phyloP scores from a whole-genome alignment of 1,140 invertebrate genomes.

The Neodiprion lecontei region DNA sequence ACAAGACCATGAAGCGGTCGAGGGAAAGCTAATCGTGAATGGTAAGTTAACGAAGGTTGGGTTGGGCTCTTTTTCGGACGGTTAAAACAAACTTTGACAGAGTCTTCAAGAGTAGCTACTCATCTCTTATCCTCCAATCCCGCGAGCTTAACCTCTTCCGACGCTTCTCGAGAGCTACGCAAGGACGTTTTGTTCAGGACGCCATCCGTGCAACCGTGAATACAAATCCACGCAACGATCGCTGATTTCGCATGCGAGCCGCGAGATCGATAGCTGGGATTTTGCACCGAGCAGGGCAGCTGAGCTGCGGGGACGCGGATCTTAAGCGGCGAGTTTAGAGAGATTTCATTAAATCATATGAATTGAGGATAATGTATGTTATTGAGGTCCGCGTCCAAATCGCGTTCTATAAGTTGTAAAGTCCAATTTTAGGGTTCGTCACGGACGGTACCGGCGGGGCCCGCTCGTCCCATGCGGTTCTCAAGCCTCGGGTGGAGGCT shows the following conservation, averaged over 20 bases:
- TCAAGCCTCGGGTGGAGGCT: conserved; percentile 27
- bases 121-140: conserved; percentile 34
- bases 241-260: conserved; percentile 6
- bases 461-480: conserved; percentile 32
- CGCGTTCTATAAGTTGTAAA: conserved; percentile 64
- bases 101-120: conserved; percentile 14
- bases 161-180: too few relatives aligned
- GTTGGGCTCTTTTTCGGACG: too few relatives aligned
- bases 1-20: background rate
- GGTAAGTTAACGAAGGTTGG: background rate
- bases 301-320: conserved; percentile 42
- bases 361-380: conserved; percentile 64
- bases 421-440: conserved; percentile 62
- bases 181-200: too few relatives aligned
- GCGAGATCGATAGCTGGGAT: conserved; percentile 27
- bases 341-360: conserved; percentile 65
- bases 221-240: conserved; percentile 10
- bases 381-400: conserved; percentile 62
- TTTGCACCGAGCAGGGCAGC: conserved; percentile 34
- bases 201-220: background rate
- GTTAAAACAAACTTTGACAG: conserved; percentile 34
- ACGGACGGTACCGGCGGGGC: conserved; percentile 39
- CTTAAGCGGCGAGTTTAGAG: conserved; percentile 64
- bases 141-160: background rate
- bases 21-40: background rate